Conservation (phyloP, 1,140 invertebrate genomes). For the Battus philenor region DNA sequence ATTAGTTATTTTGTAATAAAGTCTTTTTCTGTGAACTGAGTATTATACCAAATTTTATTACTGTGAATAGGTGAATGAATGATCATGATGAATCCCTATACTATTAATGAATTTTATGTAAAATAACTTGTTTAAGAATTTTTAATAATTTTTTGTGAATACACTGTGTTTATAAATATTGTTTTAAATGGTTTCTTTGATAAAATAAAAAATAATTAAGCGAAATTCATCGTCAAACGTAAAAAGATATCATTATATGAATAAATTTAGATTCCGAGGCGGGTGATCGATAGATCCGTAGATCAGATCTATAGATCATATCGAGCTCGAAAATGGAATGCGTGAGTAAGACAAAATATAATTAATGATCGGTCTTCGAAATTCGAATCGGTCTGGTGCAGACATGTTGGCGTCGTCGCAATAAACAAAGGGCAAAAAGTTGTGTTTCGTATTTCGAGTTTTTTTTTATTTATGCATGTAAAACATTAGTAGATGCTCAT, state of each 20-base stretch:
- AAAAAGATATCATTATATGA: constrained; percentile 70
- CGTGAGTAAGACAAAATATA: constrained; percentile 76
- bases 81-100: not conserved
- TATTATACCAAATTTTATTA: constrained; percentile 28
- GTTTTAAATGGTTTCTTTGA: too few relatives aligned
- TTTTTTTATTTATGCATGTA: constrained; percentile 58
- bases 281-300: constrained; percentile 71
- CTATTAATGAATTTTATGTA: too few relatives aligned
- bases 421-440: constrained; percentile 70
- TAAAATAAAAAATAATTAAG: too few relatives aligned
- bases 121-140: too few relatives aligned
- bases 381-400: constrained; percentile 70
- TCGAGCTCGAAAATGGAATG: constrained; percentile 70
- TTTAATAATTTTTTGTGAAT: too few relatives aligned
- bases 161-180: too few relatives aligned
- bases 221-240: constrained; percentile 22
- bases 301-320: constrained; percentile 74
- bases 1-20: constrained; percentile 63
- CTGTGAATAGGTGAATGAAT: constrained; percentile 1
- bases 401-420: constrained; percentile 71
- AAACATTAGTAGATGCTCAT: constrained; percentile 55
- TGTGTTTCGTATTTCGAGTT: constrained; percentile 54
- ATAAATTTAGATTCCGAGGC: constrained; percentile 69
- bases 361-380: constrained; percentile 69
- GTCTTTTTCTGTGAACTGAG: constrained; percentile 59